phyloP scores from a whole-genome alignment of 2,113 vertebrate species.

The Grammomys surdaster region DNA sequence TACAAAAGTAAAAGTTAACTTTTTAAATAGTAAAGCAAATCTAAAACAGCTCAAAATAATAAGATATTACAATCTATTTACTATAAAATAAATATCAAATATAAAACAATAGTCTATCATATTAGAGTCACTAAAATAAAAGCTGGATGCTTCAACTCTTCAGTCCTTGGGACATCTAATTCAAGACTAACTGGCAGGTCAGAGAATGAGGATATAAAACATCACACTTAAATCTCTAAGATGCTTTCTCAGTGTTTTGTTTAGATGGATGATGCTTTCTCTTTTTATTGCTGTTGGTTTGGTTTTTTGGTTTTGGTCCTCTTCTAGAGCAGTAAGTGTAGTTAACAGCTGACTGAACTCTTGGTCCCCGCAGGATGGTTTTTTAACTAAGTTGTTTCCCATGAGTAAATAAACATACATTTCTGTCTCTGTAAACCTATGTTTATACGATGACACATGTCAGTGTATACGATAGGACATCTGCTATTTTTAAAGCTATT shows the following conservation, averaged over 20 bases:
- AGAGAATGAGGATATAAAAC: constrained; percentile 23
- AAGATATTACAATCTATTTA: background rate
- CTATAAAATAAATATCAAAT: constrained; percentile 42
- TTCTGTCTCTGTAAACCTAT: constrained; percentile 45
- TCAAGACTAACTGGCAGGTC: background rate
- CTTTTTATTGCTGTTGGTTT: background rate
- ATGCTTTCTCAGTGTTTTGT: background rate
- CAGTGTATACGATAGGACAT: background rate
- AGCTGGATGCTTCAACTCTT: background rate
- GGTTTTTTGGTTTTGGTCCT: background rate
- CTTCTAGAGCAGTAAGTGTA: no score
- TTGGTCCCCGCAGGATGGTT: background rate
- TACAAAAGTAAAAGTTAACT: constrained; percentile 48
- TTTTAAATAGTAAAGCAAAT: constrained; percentile 49
- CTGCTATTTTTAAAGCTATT: background rate
- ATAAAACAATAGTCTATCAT: constrained; percentile 37
- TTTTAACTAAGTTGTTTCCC: background rate
- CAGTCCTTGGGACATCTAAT: background rate
- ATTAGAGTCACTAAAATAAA: constrained; percentile 15
- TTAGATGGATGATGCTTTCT: background rate
- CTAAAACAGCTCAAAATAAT: constrained; percentile 53
- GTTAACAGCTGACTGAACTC: background rate
- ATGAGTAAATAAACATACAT: constrained; percentile 1
- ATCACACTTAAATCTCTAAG: constrained; percentile 1
- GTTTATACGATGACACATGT: background rate